Evolutionary conservation across 2,113 vertebrate species (phyloP), one percentile per base, ranked within the genome.

Genomic region (Corythoichthys intestinalis): DNA sequence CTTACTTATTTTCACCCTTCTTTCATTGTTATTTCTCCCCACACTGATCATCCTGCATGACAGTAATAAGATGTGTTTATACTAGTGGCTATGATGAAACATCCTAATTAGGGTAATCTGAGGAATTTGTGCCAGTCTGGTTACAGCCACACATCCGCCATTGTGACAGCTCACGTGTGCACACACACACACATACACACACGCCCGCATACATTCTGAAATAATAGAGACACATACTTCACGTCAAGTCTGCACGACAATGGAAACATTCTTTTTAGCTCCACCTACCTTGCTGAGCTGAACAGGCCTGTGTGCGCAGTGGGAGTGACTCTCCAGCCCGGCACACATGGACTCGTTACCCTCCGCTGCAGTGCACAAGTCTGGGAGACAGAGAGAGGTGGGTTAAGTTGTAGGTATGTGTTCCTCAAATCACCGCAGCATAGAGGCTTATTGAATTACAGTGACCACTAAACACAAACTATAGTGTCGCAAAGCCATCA

Each of bases 271-370:
- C 58, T 69, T 8, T 54, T 44, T 17, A 11, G 50, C 61, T 34
- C 72, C 46, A 67, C 87, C 80, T 87, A 92, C 92, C 91, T 91
- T 90, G 84, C 89, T 91, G 85, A 87, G 88, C 69, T 90, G 90
- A 57, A 89, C 85, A 10, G 85, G 76, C 78, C 84, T 84, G 75
- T 83, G 87, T 77, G 75, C 56, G 41, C 74, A 78, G 76, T 71
- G 85, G 53, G 77, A 72, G 73, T 68, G 83, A 80, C 74, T 74
- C 74, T 90, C 81, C 74, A 75, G 62, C 67, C 77, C 78, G 66
- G 83, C 67, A 56, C 60, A 71, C 56, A 65, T 48, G 4, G 86
- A 65, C 53, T 69, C 70, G 0, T 71, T 76, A 9, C 64, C 57
- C 1, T 86, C 87, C 28, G 79, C 81, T 75, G 77, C 83, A 67